phyloP scores from a whole-genome alignment of 2,888 invertebrate species.

The Cactoblastis cactorum region DNA sequence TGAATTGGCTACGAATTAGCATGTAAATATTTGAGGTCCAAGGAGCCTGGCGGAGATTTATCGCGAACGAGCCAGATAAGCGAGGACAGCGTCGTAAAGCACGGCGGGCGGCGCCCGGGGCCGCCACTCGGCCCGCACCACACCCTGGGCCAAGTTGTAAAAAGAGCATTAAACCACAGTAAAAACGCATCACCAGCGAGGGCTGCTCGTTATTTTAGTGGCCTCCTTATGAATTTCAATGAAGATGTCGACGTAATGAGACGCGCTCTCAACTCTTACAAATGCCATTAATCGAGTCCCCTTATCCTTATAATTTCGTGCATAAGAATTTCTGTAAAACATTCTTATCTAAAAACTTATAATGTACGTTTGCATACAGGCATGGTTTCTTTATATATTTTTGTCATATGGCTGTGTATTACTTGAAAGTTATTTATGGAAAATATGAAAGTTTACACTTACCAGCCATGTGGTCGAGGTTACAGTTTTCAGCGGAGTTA shows the following conservation, averaged over 20 bases:
- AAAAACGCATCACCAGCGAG: constrained; percentile 72
- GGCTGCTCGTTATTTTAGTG: constrained; percentile 64
- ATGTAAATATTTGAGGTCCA: constrained; percentile 79
- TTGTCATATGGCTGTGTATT: no score
- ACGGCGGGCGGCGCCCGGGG: constrained; percentile 39
- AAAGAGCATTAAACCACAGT: constrained; percentile 78
- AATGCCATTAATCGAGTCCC: constrained; percentile 40
- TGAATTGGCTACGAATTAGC: constrained; percentile 76
- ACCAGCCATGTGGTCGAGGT: constrained; percentile 43
- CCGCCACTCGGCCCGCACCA: constrained; percentile 40
- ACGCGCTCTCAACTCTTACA: constrained; percentile 37
- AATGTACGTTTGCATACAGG: no score
- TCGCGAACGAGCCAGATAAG: constrained; percentile 71
- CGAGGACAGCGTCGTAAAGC: constrained; percentile 71
- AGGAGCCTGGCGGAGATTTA: constrained; percentile 73
- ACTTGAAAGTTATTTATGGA: no score
- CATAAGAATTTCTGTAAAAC: constrained; percentile 15
- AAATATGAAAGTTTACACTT: constrained; percentile 23
- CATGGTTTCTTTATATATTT: no score
- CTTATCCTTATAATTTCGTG: constrained; percentile 27
- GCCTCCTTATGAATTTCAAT: constrained; percentile 76
- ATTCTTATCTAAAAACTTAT: constrained; percentile 6
- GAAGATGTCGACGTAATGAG: constrained; percentile 60
- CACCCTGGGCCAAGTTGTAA: constrained; percentile 77
- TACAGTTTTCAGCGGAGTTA: constrained; percentile 32